Evolutionary conservation across 2,888 invertebrate species (phyloP), one percentile per base, ranked within the genome.

Genomic region (Nomada goodeniana): DNA sequence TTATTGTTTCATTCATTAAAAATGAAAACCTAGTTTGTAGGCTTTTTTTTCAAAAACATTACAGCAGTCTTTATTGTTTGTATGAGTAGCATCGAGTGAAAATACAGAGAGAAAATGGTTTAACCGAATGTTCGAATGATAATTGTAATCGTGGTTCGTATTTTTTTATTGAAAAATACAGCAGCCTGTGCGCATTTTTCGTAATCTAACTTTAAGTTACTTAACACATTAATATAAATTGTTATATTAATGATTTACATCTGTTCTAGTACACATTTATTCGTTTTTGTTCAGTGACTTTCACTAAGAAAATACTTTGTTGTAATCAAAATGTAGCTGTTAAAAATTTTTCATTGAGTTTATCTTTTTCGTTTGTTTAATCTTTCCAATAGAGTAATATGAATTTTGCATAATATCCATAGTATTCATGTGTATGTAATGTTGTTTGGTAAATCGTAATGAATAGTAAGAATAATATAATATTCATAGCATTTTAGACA

Each of bases 401-500:
- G 57, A 78, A 81, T 75, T 77, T 75, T 64, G 61, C 44, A 60
- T 60, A 36, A 72, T 59, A 59, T 80, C 65, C 44, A 52, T 59
- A 63, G 82, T 47, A 70, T 75, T 70, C n/a, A 71, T 68, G 63
- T 44, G 74, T 70, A 50, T 79, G 64, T 69, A 71, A 82, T 52
- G 69, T 79, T 76, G 74, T 60, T 75, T 68, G 50, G 55, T 10
- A 59, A 52, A 65, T 78, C 71, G 70, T 47, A 76, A 83, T 84
- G 77, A 76, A 85, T 65, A 85, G 80, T 86, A 78, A 82, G 59
- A 82, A 83, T 80, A 76, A 84, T 23, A 69, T 71, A 70, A 76
- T 67, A 88, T 85, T 82, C 74, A 84, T 88, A 84, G 82, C 82
- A 78, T 47, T 92, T 95, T 96, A 97, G 93, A 97, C 95, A 82